These are phyloP conservation scores for Alligator mississippiensis DNA, from an alignment of 2,113 vertebrate genomes.

Conservation along the genomic window DNA sequence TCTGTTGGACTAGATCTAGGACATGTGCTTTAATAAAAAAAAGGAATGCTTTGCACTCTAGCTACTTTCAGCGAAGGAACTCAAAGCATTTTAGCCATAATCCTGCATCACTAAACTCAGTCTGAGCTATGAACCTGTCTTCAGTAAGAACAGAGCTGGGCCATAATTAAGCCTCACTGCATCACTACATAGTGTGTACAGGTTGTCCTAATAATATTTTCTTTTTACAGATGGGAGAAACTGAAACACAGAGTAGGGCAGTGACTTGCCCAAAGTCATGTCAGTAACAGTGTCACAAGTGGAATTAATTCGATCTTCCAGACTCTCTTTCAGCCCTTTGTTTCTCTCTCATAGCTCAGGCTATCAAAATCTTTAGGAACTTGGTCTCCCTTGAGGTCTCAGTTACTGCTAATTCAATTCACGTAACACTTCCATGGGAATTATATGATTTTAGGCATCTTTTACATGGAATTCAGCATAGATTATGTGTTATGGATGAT, in stretches of 20 bases:
- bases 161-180: fast-evolving
- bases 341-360: background rate
- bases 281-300: background rate
- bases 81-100: background rate
- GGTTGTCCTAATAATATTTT: background rate
- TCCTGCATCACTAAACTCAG: too few species aligned
- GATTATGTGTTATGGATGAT: background rate
- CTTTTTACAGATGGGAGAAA: background rate
- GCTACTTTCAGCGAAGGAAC: background rate
- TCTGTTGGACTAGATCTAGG: background rate
- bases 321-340: background rate
- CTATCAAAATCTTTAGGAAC: background rate
- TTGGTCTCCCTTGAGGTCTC: background rate
- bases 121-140: background rate
- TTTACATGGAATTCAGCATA: background rate
- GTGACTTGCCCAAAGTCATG: background rate
- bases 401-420: background rate
- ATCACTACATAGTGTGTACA: too few species aligned
- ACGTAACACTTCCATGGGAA: background rate
- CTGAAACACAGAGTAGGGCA: background rate
- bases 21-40: background rate
- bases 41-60: background rate
- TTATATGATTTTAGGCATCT: background rate
- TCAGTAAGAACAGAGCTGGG: background rate
- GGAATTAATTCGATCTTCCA: background rate